Evolutionary conservation across 2,113 vertebrate species (phyloP).

Genomic region (Lepisosteus oculatus): DNA sequence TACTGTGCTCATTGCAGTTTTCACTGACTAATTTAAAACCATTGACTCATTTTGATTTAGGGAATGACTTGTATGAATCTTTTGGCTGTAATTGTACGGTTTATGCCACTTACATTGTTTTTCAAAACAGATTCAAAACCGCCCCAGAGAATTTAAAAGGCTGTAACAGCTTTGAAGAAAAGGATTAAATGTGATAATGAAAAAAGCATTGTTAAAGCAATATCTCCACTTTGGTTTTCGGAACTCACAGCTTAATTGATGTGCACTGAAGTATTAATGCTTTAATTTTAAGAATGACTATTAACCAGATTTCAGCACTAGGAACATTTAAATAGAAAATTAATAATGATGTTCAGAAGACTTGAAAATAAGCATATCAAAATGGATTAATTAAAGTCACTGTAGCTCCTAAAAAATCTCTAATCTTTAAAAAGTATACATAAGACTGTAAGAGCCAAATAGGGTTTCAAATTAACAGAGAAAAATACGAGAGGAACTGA

Average conservation of each 20-base stretch:
- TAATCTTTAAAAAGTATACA: constrained; percentile 24
- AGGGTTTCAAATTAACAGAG: constrained; percentile 52
- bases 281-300: neutral
- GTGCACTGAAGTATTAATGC: neutral
- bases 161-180: neutral
- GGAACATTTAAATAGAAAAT: constrained; percentile 1
- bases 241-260: neutral
- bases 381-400: neutral
- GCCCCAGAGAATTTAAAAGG: neutral
- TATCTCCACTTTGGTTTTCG: neutral
- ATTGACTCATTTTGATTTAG: too few relatives aligned
- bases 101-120: neutral
- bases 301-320: neutral
- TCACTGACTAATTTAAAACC: neutral
- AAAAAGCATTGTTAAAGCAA: neutral
- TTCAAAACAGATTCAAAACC: neutral
- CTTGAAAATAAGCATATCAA: neutral
- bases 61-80: too few relatives aligned
- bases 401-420: neutral
- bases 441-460: constrained; percentile 31
- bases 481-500: constrained; percentile 50
- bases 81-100: too few relatives aligned
- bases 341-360: neutral
- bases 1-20: neutral
- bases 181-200: neutral